Evolutionary conservation across 2,888 invertebrate species (phyloP), one percentile per base, ranked within the genome.

Genomic region (Hanleya hanleyi): DNA sequence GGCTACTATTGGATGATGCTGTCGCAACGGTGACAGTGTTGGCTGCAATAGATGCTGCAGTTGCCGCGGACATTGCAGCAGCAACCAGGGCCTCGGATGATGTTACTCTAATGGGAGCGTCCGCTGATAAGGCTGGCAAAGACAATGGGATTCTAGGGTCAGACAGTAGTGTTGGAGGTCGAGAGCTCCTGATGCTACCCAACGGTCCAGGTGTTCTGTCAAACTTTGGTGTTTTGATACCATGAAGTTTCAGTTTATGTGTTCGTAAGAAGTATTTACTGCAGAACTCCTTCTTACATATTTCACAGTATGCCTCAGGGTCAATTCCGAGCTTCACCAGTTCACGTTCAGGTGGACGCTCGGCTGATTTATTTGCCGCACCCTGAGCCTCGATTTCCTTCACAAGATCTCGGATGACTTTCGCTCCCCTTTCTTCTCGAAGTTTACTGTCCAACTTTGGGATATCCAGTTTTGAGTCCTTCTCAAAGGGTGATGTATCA

Each of bases 241-340:
- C 98, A 90, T 99, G 99, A 38, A 97, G 97, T 91, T 98, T 98
- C 89, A 97, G 97, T 89, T 98, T 98, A 92, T 99, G 99, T 32
- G 98, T 98, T 78, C 97, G 94, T 74, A 99, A 92, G 89, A 98
- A 98, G 90, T 99, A 98, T 90, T 99, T 98, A 91, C 97, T 98
- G 92, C 98, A 98, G 70, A 99, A 92, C 91, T 99, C 98, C 91
- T 98, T 98, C 92, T 98, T 97, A 91, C 99, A 99, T 81, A 99
- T 87, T 77, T 89, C 89, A 77, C 90, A 91, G 79, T 89, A 90
- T 22, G 90, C 89, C 70, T 89, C 89, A n/a, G 90, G 90, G 71
- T 90, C 90, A 78, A 90, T 90, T 62, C 89, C 89, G 80, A 89
- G 83, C 74, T 89, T 89, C 38, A 88, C 84, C 29, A 87, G 84